Conservation (phyloP, 1,140 invertebrate species). For the Drosophila asahinai region DNA sequence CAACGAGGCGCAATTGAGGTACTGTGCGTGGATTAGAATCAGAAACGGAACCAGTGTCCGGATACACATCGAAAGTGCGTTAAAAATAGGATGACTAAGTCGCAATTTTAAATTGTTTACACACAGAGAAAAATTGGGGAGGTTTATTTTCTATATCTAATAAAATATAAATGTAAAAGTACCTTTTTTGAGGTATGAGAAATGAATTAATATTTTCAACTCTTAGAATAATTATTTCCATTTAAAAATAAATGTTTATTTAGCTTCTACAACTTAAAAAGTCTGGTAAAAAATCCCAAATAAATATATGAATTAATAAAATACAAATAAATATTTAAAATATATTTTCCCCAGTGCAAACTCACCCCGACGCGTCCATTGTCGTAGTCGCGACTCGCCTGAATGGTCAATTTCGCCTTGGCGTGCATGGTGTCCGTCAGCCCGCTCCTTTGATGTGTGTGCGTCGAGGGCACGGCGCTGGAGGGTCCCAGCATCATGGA, state of each 20-base stretch:
- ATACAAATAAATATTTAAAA: background rate
- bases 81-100: constrained; percentile 40
- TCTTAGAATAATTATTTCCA: too few relatives aligned
- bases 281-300: background rate
- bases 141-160: too few relatives aligned
- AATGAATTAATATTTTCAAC: too few relatives aligned
- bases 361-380: constrained; percentile 88
- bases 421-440: constrained; percentile 95
- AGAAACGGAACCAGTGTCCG: constrained; percentile 25
- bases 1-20: constrained; percentile 85
- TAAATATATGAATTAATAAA: background rate
- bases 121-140: background rate
- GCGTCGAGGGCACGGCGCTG: constrained; percentile 77
- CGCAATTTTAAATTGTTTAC: background rate
- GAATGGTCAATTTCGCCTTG: constrained; percentile 93
- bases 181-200: too few relatives aligned
- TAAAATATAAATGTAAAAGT: background rate
- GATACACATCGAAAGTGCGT: constrained; percentile 41
- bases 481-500: constrained; percentile 70
- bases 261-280: background rate
- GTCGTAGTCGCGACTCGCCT: constrained; percentile 90
- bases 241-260: too few relatives aligned
- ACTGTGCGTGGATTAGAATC: constrained; percentile 63
- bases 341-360: constrained; percentile 13
- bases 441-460: constrained; percentile 90